Percentiles rank a stretch among this genome's conserved stretches.
Conservation (phyloP, 2,113 vertebrate genomes). For the Ondatra zibethicus region DNA sequence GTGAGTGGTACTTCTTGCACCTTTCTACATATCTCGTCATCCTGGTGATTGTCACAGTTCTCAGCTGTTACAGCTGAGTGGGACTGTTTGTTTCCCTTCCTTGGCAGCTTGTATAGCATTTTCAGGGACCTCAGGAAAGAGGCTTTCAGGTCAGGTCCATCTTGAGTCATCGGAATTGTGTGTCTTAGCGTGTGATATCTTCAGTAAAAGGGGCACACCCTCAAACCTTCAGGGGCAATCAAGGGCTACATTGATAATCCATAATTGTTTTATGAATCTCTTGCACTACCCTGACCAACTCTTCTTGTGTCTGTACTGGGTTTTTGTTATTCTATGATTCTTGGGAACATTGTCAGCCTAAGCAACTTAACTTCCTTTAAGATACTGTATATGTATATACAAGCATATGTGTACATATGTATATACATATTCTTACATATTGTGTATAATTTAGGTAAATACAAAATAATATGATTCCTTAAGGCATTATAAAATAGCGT, state of each 20-base stretch:
- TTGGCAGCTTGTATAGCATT: neutral
- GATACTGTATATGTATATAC: neutral
- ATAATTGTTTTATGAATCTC: neutral
- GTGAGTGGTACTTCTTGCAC: neutral
- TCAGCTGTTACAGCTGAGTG: neutral
- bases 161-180: neutral
- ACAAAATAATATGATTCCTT: neutral
- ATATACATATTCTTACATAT: neutral
- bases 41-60: neutral
- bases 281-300: neutral
- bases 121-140: neutral
- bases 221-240: neutral
- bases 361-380: neutral
- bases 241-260: neutral
- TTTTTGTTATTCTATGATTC: neutral
- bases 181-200: neutral
- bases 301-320: neutral
- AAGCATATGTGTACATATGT: neutral
- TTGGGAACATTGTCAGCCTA: too few species aligned
- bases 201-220: neutral
- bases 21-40: neutral
- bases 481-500: neutral
- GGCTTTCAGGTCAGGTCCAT: neutral
- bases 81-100: neutral
- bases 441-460: neutral